Evolutionary conservation across 2,797 vertebrate species (phyloP).

Genomic region (Remorina albescens): DNA sequence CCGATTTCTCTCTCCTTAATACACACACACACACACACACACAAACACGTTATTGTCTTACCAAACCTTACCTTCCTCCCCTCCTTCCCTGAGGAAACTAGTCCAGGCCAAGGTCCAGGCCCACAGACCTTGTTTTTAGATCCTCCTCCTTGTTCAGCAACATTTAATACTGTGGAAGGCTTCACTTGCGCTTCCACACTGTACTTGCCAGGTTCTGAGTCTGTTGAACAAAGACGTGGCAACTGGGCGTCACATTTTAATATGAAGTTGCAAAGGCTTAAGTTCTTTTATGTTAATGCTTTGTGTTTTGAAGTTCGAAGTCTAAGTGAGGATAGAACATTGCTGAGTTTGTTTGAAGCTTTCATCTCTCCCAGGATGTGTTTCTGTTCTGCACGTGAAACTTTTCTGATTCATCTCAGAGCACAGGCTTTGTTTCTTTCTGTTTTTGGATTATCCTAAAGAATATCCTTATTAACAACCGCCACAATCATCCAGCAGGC

Average conservation of each 20-base stretch:
- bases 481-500: conserved; percentile 11
- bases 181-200: conserved; percentile 16
- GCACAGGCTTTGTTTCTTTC: background rate
- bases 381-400: conserved; percentile 49
- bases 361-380: conserved; percentile 64
- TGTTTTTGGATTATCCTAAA: conserved; percentile 12
- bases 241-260: conserved; percentile 24
- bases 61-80: conserved; percentile 38
- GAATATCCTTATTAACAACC: conserved; percentile 38
- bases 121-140: conserved; percentile 56
- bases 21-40: conserved; percentile 69
- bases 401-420: conserved; percentile 23
- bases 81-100: conserved; percentile 48
- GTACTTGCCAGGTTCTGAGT: conserved; percentile 19
- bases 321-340: conserved; percentile 39
- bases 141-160: conserved; percentile 46
- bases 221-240: conserved; percentile 1
- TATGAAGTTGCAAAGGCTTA: conserved; percentile 9
- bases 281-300: conserved; percentile 8
- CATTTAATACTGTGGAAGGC: conserved; percentile 2
- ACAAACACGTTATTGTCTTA: conserved; percentile 78
- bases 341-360: conserved; percentile 53
- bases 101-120: conserved; percentile 61
- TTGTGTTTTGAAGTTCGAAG: conserved; percentile 28
- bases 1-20: conserved; percentile 40